Base-by-base conservation (phyloP, 2,888 invertebrate species). In the Heliconius sara region DNA sequence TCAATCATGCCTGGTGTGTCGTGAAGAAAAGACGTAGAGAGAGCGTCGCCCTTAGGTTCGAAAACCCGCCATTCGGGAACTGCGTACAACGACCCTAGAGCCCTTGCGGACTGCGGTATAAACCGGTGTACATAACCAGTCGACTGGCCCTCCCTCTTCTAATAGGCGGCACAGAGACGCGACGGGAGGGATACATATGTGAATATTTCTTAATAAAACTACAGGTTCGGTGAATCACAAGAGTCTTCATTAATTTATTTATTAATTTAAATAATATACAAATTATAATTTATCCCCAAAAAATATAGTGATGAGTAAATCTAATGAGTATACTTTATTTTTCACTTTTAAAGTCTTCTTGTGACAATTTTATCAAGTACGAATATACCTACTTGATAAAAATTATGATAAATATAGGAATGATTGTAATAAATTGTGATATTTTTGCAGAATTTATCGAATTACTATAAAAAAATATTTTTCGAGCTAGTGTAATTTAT, bases 21-120 rank as follows among this genome's bases (percentile, higher is more conserved):
- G 83, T 85, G 83, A 85, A 84, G 84, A 87, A 88, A 86, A 87
- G 88, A 87, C 86, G 85, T 84, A 80, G 84, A 76, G 88, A 88
- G 92, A 88, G 89, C 94, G 91, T 90, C 90, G 92, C 91, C 93
- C 92, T 90, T 83, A 86, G 83, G 88, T 88, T 90, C 89, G 88
- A 88, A 88, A 89, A 87, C 91, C 89, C 86, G 88, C 86, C 88
- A 86, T 85, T 85, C 85, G 88, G 87, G 85, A 89, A 88, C 87
- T 86, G 88, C 90, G 95, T 91, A 88, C 95, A 93, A 91, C 89
- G 94, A 94, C 94, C 94, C 93, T 88, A 87, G 68, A 89, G 91
- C 91, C 92, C 92, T 92, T 91, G 87, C 88, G 89, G 90, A 89
- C 90, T 91, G 91, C 73, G 39, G 78, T 71, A 60, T 66, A 76